A percentile compares a stretch with the other conserved stretches of the same genome.
These are phyloP conservation scores for Channallabes apus DNA, from an alignment of 2,797 vertebrate genomes.

Conservation along the genomic window DNA sequence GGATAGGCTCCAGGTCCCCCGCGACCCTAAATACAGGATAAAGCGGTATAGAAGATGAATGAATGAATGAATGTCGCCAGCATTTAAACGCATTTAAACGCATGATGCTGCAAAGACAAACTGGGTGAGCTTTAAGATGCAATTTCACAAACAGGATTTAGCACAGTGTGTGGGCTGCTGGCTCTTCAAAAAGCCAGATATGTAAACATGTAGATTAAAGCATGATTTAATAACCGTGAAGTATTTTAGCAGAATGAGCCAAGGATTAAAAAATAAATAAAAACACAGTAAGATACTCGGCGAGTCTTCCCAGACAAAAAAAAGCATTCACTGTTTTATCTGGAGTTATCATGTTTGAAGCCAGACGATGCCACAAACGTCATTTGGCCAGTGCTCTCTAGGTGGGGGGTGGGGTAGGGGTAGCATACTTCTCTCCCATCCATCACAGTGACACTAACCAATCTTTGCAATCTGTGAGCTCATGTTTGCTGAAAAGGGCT, in stretches of 20 bases:
- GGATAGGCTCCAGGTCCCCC: too few relatives aligned
- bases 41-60: too few relatives aligned
- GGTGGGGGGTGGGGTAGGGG: neutral
- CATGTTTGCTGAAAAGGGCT: neutral
- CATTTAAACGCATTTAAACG: neutral
- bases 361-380: neutral
- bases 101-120: neutral
- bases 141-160: slow-evolving; percentile 7
- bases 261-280: neutral
- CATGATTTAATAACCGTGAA: neutral
- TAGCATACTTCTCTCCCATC: neutral
- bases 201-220: slow-evolving; percentile 45
- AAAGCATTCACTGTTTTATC: neutral
- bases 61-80: too few relatives aligned
- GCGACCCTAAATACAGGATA: too few relatives aligned
- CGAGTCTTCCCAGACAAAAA: neutral
- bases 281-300: neutral
- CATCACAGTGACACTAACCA: neutral
- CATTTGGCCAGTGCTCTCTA: neutral
- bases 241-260: neutral
- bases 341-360: neutral
- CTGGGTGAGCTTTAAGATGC: slow-evolving; percentile 9
- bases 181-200: slow-evolving; percentile 19
- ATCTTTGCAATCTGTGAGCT: neutral
- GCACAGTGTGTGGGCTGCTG: slow-evolving; percentile 25